Conservation (phyloP, 1,140 invertebrate species). For the Eriosoma lanigerum region DNA sequence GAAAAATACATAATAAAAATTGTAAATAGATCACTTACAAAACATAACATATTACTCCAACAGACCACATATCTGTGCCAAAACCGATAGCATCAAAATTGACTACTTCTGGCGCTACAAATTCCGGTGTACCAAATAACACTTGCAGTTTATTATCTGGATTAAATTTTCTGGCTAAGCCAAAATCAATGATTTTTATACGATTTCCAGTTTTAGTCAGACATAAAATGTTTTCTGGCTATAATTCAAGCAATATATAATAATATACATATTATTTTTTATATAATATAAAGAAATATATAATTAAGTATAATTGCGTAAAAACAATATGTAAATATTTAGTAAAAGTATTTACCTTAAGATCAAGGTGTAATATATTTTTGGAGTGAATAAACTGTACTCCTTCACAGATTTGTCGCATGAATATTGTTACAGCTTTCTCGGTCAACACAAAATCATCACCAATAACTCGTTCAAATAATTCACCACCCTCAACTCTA, state of each 20-base stretch:
- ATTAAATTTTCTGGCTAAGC: constrained; percentile 88
- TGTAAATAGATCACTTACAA: constrained; percentile 75
- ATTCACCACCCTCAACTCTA: constrained; percentile 94
- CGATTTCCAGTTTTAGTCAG: constrained; percentile 91
- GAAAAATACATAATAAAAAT: neutral
- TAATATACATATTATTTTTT: neutral
- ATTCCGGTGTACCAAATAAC: constrained; percentile 97
- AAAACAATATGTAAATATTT: too few relatives aligned
- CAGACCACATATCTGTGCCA: constrained; percentile 96
- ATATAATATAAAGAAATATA: too few relatives aligned
- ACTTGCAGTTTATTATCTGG: constrained; percentile 88
- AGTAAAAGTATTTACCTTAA: constrained; percentile 74
- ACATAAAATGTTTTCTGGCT: constrained; percentile 97
- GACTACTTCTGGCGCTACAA: constrained; percentile 97
- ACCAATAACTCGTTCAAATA: constrained; percentile 97
- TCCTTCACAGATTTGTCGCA: constrained; percentile 96
- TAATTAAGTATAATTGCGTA: too few relatives aligned
- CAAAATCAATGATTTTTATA: constrained; percentile 98
- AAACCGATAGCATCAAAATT: constrained; percentile 96
- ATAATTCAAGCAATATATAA: constrained; percentile 53
- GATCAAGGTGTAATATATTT: constrained; percentile 91
- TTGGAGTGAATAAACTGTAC: constrained; percentile 94
- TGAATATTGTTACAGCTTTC: constrained; percentile 90
- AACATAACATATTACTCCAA: constrained; percentile 96
- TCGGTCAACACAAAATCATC: constrained; percentile 97